Conservation (phyloP, 2,113 vertebrate genomes). For the Poecile atricapillus region DNA sequence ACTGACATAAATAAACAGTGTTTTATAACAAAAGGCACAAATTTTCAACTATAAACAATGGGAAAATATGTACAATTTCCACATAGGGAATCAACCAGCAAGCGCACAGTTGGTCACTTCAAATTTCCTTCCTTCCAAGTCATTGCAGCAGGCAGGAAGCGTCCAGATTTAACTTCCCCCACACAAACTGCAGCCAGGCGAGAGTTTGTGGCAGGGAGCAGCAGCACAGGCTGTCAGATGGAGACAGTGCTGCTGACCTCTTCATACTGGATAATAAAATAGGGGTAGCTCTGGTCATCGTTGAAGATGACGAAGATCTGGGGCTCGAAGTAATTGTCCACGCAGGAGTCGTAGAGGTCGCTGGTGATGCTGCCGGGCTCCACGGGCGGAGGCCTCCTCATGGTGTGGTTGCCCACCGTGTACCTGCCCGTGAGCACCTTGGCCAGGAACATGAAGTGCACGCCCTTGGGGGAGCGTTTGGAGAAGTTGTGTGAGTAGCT, state of each 20-base stretch:
- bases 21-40: slow-evolving; percentile 92
- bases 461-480: slow-evolving; percentile 88
- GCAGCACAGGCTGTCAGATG: slow-evolving; percentile 76
- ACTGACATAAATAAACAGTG: slow-evolving; percentile 91
- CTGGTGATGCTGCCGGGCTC: slow-evolving; percentile 90
- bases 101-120: slow-evolving; percentile 68
- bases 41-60: slow-evolving; percentile 86
- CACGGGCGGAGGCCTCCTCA: slow-evolving; percentile 92
- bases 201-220: neutral
- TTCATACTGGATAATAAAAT: slow-evolving; percentile 98
- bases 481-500: slow-evolving; percentile 98
- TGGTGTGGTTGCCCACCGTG: slow-evolving; percentile 93
- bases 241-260: slow-evolving; percentile 91
- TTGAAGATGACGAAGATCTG: slow-evolving; percentile 99
- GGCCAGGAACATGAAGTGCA: slow-evolving; percentile 98
- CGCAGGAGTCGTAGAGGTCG: slow-evolving; percentile 97
- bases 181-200: slow-evolving; percentile 39
- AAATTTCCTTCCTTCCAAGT: neutral
- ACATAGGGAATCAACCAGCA: slow-evolving; percentile 66
- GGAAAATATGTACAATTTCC: slow-evolving; percentile 83
- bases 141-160: neutral
- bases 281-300: slow-evolving; percentile 98
- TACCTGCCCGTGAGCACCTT: slow-evolving; percentile 96
- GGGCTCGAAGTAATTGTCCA: slow-evolving; percentile 97
- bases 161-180: neutral